Evolutionary conservation across 53 echinoderm and acorn worm genomes (phyloP), one percentile per base, ranked within the genome.

Genomic region (Temnopleurus reevesii): DNA sequence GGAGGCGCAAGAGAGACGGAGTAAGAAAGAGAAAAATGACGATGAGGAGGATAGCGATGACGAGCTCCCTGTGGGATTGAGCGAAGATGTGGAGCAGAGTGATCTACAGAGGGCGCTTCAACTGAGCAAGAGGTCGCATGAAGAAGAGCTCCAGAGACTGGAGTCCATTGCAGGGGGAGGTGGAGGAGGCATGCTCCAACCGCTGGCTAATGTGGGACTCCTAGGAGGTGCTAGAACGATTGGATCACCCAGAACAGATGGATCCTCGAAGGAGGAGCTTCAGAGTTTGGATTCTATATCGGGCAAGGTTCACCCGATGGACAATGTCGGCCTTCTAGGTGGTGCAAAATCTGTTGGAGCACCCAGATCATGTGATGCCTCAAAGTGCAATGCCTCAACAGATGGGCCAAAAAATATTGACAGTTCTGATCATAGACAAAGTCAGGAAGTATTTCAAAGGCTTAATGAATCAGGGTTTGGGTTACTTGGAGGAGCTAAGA

Each of bases 401-500:
- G 47, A 49, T 46, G 28, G 0, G 8, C 21, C 26, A 45, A 46
- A 12, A 17, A 77, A 46, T 21, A 47, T 10, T 19, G 31, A 17
- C 8, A 13, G 21, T 5, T 29, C 31, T 51, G 2, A 17, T 33
- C 28, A 6, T 8, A 45, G 53, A 51, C 51, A 56, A 31, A 19
- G 82, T 34, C 60, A 21, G 23, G 21, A 24, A 59, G 17, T 6
- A 35, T 13, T 17, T 30, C 21, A 47, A 1, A 38, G 18, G 17
- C 10, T 5, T 29, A 34, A 4, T 34, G 6, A 28, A 28, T 29
- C 33, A 4, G 31, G 82, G 13, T 19, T 6, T 38, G 41, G 85
- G 19, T 45, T 85, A 27, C 60, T 85, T 44, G 85, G 85, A 45
- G 85, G 85, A 45, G 85, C 60, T 18, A 83, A 55, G 41, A 34